Conservation (phyloP, 2,888 invertebrate species). For the Acanthosepion esculentum region DNA sequence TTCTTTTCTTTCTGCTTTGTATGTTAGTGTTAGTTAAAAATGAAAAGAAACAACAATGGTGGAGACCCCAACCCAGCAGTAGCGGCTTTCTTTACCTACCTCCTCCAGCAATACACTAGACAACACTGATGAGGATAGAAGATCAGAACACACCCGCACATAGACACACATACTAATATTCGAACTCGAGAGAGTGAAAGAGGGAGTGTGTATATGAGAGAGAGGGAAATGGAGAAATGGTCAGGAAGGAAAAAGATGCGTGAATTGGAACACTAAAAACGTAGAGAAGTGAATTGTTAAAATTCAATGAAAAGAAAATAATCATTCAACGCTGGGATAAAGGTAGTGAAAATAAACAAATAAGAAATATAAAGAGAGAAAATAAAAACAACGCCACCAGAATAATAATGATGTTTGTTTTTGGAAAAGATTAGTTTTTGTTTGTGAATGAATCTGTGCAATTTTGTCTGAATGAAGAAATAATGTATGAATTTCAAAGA, state of each 20-base stretch:
- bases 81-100: not conserved
- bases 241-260: not conserved
- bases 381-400: too few relatives aligned
- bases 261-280: too few relatives aligned
- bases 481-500: too few relatives aligned
- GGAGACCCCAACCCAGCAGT: not conserved
- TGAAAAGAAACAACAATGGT: not conserved
- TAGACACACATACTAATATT: not conserved
- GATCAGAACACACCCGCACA: not conserved
- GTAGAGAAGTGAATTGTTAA: not conserved
- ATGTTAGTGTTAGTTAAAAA: not conserved
- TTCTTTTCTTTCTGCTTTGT: not conserved
- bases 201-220: not conserved
- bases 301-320: not conserved
- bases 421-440: too few relatives aligned
- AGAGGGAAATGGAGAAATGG: not conserved
- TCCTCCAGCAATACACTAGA: not conserved
- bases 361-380: not conserved
- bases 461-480: too few relatives aligned
- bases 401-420: too few relatives aligned
- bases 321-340: not conserved
- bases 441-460: too few relatives aligned
- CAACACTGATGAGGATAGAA: constrained; percentile 5
- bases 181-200: not conserved
- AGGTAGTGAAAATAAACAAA: too few relatives aligned